phyloP scores from a whole-genome alignment of 2,113 vertebrate genomes.

The Panthera tigris region DNA sequence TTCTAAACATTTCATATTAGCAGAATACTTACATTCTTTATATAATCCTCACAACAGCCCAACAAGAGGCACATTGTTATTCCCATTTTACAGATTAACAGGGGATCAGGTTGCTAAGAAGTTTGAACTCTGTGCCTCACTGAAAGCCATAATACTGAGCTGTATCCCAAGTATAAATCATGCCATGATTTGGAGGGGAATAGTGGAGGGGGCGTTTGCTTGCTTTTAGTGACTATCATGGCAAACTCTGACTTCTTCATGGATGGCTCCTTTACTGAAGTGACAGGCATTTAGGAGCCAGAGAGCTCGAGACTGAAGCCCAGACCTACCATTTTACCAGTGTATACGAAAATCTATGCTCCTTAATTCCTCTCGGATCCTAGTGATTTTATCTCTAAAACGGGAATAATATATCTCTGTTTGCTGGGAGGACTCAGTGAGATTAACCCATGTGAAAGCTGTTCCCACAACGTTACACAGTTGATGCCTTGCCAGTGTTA shows the following conservation, averaged over 20 bases:
- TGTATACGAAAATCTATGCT: background rate
- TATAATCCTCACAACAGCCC: background rate
- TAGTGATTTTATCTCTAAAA: conserved; percentile 15
- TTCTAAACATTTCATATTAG: background rate
- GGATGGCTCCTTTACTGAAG: background rate
- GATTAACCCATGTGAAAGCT: conserved; percentile 1
- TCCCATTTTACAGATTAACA: conserved; percentile 28
- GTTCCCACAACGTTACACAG: background rate
- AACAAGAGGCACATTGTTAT: background rate
- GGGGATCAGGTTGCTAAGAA: background rate
- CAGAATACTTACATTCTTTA: background rate
- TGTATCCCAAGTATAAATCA: background rate
- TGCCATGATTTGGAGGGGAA: background rate
- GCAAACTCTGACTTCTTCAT: background rate
- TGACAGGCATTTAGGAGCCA: background rate
- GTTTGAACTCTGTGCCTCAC: background rate
- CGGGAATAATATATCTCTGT: background rate
- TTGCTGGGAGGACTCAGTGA: background rate
- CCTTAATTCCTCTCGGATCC: background rate
- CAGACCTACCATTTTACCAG: background rate
- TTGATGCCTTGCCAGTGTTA: background rate
- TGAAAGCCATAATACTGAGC: background rate
- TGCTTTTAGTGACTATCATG: background rate
- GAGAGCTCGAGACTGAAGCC: background rate
- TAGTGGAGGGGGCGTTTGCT: background rate